Conservation (phyloP, 2,113 vertebrate genomes). For the Cettia cetti region DNA sequence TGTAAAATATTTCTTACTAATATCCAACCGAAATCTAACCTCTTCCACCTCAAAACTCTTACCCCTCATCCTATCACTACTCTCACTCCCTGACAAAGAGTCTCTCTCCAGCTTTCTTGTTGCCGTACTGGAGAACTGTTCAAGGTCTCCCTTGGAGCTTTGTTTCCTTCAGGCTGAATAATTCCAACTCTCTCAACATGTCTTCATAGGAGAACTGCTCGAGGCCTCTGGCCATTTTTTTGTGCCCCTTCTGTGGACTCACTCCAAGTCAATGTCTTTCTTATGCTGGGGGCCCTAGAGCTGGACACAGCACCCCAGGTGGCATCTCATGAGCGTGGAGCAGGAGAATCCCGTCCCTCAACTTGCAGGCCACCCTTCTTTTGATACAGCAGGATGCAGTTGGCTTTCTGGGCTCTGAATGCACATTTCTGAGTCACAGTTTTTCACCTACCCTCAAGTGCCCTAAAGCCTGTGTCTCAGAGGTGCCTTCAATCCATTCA, state of each 20-base stretch:
- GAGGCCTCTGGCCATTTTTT: not conserved
- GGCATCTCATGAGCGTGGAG: no score
- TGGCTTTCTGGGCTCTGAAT: not conserved
- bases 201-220: not conserved
- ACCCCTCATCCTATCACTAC: no score
- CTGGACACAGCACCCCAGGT: not conserved
- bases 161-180: not conserved
- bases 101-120: not conserved
- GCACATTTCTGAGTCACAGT: not conserved
- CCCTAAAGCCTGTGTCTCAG: not conserved
- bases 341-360: rapidly evolving
- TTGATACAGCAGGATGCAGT: not conserved
- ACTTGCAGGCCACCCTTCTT: not conserved
- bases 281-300: rapidly evolving
- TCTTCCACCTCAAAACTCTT: not conserved
- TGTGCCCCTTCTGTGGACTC: not conserved
- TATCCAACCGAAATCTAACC: not conserved
- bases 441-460: not conserved
- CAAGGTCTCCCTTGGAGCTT: not conserved
- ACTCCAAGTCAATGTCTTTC: not conserved
- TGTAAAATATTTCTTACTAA: not conserved
- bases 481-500: not conserved
- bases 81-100: not conserved
- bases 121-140: no score
- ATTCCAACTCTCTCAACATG: no score